Base-by-base conservation (phyloP, 1,140 invertebrate genomes). In the Tetragonula clypearis region DNA sequence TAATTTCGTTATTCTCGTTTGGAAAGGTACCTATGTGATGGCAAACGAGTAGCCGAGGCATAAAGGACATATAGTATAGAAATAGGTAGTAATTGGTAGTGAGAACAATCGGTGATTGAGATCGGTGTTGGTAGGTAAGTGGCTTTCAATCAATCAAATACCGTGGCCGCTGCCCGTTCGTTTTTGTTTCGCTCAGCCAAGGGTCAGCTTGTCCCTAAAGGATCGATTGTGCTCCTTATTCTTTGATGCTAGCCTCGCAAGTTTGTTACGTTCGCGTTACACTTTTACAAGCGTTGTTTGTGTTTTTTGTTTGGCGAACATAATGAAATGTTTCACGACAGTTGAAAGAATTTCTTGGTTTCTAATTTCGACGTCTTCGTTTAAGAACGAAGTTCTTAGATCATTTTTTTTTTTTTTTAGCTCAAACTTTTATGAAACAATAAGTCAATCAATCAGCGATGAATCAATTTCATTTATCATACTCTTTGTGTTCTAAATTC, bases 1-100 rank as follows among this genome's bases (percentile, higher is more conserved):
- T 72, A 79, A 84, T 77, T 77, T 77, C 75, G 58, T 77, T 77
- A 65, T 62, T 65, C 75, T 23, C 58, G 58, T 49, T 77, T 41
- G 58, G 49, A 56, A 56, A 56, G 73, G 53, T 21, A 49, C 41
- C 41, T 49, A 53, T 30, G 26, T 35, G 35, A 62, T 23, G 56
- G 74, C n/a, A 62, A 77, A 58, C 55, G 55, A 26, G 26, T 30
- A 9, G 21, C 15, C 9, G 15, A 14, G 30, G 23, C 26, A 49
- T 19, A 30, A 62, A 53, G 71, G 49, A 41, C 35, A 60, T 17
- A 14, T 0, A 14, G 35, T 65, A 49, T n/a, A 77, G 56, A 65
- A 62, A 60, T 58, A 76, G 26, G 55, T 26, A 65, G 75, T 77
- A 77, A 77, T 77, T 49, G 58, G 15, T 35, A 21, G 56, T 14